Conservation (phyloP, 2,797 vertebrate genomes). For the Tragelaphus oryx region DNA sequence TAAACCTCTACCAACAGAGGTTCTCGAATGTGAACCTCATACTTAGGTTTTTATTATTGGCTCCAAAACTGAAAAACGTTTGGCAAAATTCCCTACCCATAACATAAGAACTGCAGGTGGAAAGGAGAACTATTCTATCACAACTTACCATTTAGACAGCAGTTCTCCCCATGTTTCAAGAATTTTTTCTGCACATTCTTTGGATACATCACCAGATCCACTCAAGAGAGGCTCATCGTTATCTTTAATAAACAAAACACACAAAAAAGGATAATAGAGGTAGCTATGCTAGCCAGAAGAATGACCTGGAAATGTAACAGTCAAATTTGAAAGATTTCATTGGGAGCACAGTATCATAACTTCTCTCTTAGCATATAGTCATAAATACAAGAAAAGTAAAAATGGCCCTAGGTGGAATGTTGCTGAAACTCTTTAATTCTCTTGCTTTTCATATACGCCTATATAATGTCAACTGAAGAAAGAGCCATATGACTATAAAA, state of each 20-base stretch:
- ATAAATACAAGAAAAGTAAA: slow-evolving; percentile 37
- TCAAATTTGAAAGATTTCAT: slow-evolving; percentile 30
- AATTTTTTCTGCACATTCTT: slow-evolving; percentile 99
- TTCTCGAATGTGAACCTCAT: not conserved
- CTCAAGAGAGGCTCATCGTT: slow-evolving; percentile 97
- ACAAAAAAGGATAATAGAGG: slow-evolving; percentile 48
- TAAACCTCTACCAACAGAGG: slow-evolving; percentile 17
- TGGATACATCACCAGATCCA: slow-evolving; percentile 98
- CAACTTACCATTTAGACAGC: slow-evolving; percentile 94
- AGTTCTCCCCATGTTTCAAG: slow-evolving; percentile 99
- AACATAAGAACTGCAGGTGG: not conserved
- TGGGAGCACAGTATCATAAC: not conserved
- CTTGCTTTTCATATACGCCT: not conserved
- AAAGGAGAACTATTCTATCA: slow-evolving; percentile 36
- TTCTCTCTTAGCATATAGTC: not conserved
- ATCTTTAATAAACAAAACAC: slow-evolving; percentile 83
- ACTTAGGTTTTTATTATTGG: not conserved
- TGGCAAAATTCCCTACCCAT: not conserved
- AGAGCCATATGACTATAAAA: slow-evolving; percentile 24
- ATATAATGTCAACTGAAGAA: not conserved
- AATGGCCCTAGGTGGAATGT: not conserved
- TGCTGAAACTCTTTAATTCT: slow-evolving; percentile 3
- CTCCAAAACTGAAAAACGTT: not conserved
- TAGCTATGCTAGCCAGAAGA: slow-evolving; percentile 1
- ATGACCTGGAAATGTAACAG: not conserved